Evolutionary conservation across 2,797 vertebrate genomes (phyloP), one percentile per base, ranked within the genome.

Genomic region (Eidolon dupreanum): DNA sequence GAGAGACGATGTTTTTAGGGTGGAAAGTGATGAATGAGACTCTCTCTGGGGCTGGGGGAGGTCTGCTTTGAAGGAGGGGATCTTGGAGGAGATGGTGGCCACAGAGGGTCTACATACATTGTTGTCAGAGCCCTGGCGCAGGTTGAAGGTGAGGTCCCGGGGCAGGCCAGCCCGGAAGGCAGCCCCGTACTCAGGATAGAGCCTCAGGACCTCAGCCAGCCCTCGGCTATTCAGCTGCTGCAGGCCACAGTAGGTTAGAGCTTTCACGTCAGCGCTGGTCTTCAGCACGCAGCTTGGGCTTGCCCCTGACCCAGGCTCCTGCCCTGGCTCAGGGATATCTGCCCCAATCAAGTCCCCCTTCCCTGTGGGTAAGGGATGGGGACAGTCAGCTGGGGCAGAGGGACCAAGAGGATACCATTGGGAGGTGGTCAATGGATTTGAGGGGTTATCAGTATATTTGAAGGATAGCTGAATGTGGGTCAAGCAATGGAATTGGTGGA

Each of bases 321-420:
- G 43, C 99, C 99, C 6, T 96, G 97, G 85, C 98, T 99, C 97
- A 9, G 99, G 98, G 93, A 99, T 98, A 97, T 99, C 99, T 1
- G 99, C 99, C 16, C 99, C 99, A 66, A 99, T 99, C 86, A 99
- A 98, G 97, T 99, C 99, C 49, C 99, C 99, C 98, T 99, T 99
- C 59, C 99, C 99, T 99, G 98, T 16, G 59, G 85, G 43, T 22
- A 83, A 93, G 28, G 65, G 55, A 88, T 53, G 41, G n/a, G 22
- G 73, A 66, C 43, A 88, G 93, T 96, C 63, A 97, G 53, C 20
- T 41, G 74, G 28, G 43, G 61, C 43, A 84, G 57, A 66, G 38
- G 41, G 71, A 90, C 61, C 8, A 82, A 26, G 8, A 77, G 71
- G 77, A 11, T 49, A 28, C 66, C 22, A 68, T 55, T 8, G 4